Percentiles rank a stretch among this genome's conserved stretches.
phyloP scores from a whole-genome alignment of 2,888 invertebrate genomes.

The Parnassius glacialis region DNA sequence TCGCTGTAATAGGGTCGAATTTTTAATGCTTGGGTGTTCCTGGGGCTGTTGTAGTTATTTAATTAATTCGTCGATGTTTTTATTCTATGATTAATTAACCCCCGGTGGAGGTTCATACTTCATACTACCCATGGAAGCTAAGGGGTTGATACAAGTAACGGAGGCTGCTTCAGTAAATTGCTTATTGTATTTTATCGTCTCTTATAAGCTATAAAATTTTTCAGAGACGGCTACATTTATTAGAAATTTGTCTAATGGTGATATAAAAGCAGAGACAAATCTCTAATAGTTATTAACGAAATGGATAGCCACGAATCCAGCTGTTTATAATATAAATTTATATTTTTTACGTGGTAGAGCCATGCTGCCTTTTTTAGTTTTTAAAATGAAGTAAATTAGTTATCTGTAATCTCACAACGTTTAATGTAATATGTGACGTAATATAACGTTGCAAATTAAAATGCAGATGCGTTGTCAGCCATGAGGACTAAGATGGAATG shows the following conservation, averaged over 20 bases:
- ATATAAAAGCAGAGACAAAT: not conserved
- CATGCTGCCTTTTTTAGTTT: no score
- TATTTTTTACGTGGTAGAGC: no score
- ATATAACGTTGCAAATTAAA: no score
- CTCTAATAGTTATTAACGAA: constrained; percentile 5
- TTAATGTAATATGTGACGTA: not conserved
- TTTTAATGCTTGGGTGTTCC: constrained; percentile 23
- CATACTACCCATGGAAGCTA: not conserved
- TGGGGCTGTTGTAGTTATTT: constrained; percentile 27
- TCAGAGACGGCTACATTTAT: constrained; percentile 7
- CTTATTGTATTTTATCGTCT: constrained; percentile 21
- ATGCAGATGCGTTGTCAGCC: no score
- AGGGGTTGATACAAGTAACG: not conserved
- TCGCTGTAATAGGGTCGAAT: constrained; percentile 31
- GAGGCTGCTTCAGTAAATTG: constrained; percentile 6
- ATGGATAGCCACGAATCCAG: constrained; percentile 3
- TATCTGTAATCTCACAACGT: not conserved
- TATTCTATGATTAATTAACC: constrained; percentile 23
- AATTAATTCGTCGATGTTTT: constrained; percentile 31
- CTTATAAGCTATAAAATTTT: constrained; percentile 14
- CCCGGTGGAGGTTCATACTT: not conserved
- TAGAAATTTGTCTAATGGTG: no score
- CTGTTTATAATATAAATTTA: not conserved
- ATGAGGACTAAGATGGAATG: no score
- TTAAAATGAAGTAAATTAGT: no score